Base-by-base conservation (phyloP, 2,797 vertebrate genomes). In the Karalla daura region DNA sequence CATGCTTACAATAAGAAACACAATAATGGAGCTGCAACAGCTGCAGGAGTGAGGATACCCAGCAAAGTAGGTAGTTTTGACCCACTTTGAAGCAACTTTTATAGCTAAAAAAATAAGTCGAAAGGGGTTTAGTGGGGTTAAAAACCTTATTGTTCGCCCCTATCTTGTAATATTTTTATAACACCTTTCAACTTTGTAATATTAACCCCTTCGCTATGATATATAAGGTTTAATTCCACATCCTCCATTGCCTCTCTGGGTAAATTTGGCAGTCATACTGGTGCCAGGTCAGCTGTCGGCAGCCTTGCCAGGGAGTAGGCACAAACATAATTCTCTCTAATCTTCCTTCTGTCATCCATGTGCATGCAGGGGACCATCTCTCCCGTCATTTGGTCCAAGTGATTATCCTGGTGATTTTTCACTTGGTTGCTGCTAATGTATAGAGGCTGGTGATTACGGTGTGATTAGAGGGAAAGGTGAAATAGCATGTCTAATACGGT, bases 241-340 rank as follows among this genome's bases (percentile, higher is more conserved):
- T 80, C 75, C 62, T 79, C 53, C 46, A 40, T 68, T 20, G 59
- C 64, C 72, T 76, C 46, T 81, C 76, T 2, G 71, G 61, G 64
- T 81, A 79, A 70, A 87, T 86, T 81, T 40, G 14, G 76, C 77
- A 73, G 76, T 75, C 43, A 85, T 86, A 86, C 56, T 70, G 73
- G 78, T 88, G 85, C 88, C 86, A 87, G 90, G 89, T 91, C 89
- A 85, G 85, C 88, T 90, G 77, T 87, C 84, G 78, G 64, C 83
- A 82, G 84, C 78, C 83, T 85, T 89, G 84, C 89, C 89, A 91
- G 85, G 82, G 85, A 89, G 85, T 86, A 85, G 80, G 83, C 82
- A 82, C 86, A 89, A 87, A 89, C 86, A 90, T 92, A 90, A 93
- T 90, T 92, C 89, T 86, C 89, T 74, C 89, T 92, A 92, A 92